These are phyloP conservation scores for Psittacula cyanocephala DNA, from an alignment of 2,113 vertebrate species.

Conservation along the genomic window DNA sequence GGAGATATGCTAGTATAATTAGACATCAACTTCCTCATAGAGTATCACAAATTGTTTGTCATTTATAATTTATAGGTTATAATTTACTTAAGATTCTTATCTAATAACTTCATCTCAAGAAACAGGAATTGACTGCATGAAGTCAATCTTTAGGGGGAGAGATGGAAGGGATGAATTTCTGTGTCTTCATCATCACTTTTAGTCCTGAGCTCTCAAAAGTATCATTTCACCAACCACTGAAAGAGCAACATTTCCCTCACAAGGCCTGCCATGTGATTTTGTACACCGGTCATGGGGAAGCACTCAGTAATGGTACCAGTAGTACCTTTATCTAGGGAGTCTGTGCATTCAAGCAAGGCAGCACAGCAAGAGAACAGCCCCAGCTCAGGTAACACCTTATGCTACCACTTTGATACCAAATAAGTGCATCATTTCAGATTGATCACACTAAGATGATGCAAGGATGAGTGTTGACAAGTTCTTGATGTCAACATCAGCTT, in stretches of 20 bases:
- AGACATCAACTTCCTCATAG: not conserved
- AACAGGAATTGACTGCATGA: not conserved
- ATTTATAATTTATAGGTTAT: not conserved
- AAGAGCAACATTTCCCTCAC: not conserved
- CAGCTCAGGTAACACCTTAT: fast-evolving
- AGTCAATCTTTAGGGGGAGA: not conserved
- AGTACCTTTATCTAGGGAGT: not conserved
- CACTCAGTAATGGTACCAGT: not conserved
- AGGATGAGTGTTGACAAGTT: not conserved
- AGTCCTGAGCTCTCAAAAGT: not conserved
- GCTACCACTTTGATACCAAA: not conserved
- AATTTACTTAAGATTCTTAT: not conserved
- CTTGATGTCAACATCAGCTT: not conserved
- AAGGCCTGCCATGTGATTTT: not conserved
- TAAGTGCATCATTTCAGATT: not conserved
- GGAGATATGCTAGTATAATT: not conserved
- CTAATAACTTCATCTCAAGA: not conserved
- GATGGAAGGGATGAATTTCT: not conserved
- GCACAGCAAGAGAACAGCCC: not conserved
- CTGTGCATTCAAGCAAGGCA: not conserved
- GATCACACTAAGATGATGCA: not conserved
- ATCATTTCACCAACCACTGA: not conserved
- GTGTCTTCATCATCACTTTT: not conserved
- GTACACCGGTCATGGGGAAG: not conserved
- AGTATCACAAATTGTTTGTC: not conserved